Base-by-base conservation (phyloP, 2,113 vertebrate species). In the Hippocampus zosterae region DNA sequence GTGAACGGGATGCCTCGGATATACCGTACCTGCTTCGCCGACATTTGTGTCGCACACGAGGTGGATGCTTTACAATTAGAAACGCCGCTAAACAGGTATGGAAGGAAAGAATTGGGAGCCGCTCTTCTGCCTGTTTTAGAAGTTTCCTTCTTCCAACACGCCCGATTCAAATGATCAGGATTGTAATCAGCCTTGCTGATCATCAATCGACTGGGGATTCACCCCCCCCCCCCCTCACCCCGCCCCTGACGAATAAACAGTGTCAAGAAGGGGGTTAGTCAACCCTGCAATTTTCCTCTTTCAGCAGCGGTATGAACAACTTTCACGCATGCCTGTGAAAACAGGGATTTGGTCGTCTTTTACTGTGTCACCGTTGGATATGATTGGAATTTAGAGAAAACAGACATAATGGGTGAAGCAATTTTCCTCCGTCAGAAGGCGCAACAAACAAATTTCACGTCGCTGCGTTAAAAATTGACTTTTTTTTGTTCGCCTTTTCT, bases 1-100 rank as follows among this genome's bases (percentile, higher is more conserved):
- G 33, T 37, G 33, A 37, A 64, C 57, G 73, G 78, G 80, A 71
- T 71, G 66, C 75, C 67, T 53, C 74, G 64, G 66, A 52, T 79
- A 55, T 64, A 81, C 62, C 80, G 56, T 64, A 81, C 62, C 80
- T 70, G 74, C 57, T 80, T 73, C 72, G 37, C 68, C 68, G 23
- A 65, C 64, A 86, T 86, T 81, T 76, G 81, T 82, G 78, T 59
- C 25, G 62, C 59, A 29, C 59, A 12, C 8, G 0, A 16, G 60
- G 55, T 65, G 67, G 53, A 9, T 18, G 64, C 25, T 71, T 71
- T 62, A 11, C 27, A 46, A 65, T 71, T 67, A 13, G 19, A 46
- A 65, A 46, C 41, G 23, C 5, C 40, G 16, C 37, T 64, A 13
- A 44, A 65, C n/a, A 16, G 15, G 41, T 8, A 27, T 15, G 25